These are phyloP conservation scores for Micrasema minimum DNA, from an alignment of 1,140 invertebrate species.

Conservation along the genomic window DNA sequence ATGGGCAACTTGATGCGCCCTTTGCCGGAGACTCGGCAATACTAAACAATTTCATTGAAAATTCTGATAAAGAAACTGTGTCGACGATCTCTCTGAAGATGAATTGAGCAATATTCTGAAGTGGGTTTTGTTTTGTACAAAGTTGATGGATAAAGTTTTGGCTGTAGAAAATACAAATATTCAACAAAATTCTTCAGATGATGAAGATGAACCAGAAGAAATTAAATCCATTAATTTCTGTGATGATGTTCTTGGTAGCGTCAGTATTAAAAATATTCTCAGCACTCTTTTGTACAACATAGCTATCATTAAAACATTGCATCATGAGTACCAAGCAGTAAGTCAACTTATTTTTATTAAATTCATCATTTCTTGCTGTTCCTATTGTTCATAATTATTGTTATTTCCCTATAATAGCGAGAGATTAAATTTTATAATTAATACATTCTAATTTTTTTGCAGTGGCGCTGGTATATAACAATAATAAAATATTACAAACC, in stretches of 20 bases:
- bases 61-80: constrained; percentile 23
- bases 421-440: constrained; percentile 16
- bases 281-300: constrained; percentile 35
- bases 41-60: constrained; percentile 35
- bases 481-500: constrained; percentile 37
- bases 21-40: constrained; percentile 20
- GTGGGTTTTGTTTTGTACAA: constrained; percentile 42
- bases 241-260: constrained; percentile 5
- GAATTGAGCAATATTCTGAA: constrained; percentile 41
- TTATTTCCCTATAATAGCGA: too few relatives aligned
- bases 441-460: constrained; percentile 39
- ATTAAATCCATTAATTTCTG: constrained; percentile 15
- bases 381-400: too few relatives aligned
- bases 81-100: constrained; percentile 27
- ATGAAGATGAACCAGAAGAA: constrained; percentile 32
- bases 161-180: not conserved
- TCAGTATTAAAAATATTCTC: constrained; percentile 39
- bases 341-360: constrained; percentile 17
- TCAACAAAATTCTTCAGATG: constrained; percentile 6
- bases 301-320: constrained; percentile 44
- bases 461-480: constrained; percentile 46
- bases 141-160: constrained; percentile 44
- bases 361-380: not conserved
- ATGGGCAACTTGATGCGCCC: constrained; percentile 38
- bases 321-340: constrained; percentile 48